Percentiles rank a stretch among this genome's conserved stretches.
Conservation (phyloP, 2,797 vertebrate genomes). For the Heterohyrax brucei region DNA sequence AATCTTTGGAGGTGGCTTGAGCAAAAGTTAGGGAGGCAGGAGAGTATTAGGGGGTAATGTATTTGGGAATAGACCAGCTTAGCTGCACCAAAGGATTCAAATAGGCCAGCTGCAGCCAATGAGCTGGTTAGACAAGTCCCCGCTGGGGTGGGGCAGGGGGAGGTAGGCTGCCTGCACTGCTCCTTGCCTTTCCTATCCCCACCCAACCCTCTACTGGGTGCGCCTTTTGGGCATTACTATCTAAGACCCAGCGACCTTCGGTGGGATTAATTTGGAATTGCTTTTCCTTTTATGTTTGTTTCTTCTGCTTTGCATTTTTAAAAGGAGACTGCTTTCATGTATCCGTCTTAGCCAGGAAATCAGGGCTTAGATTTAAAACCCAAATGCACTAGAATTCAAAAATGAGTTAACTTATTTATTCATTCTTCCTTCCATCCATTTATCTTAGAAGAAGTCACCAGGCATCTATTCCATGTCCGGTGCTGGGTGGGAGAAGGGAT, state of each 20-base stretch:
- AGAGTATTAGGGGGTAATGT: neutral
- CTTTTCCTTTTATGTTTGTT: conserved; percentile 77
- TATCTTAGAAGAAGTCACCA: conserved; percentile 41
- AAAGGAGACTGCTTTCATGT: conserved; percentile 72
- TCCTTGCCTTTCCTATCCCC: neutral
- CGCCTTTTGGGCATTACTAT: conserved; percentile 26
- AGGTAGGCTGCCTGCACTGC: neutral
- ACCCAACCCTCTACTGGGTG: neutral
- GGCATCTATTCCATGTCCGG: neutral
- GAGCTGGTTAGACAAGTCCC: neutral
- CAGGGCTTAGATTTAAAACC: conserved; percentile 70
- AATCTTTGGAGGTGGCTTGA: neutral
- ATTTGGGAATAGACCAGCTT: neutral
- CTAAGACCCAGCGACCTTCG: conserved; percentile 53
- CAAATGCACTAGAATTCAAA: conserved; percentile 57
- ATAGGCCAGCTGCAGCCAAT: neutral
- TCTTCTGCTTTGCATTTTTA: conserved; percentile 75
- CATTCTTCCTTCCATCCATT: neutral
- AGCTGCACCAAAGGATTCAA: neutral
- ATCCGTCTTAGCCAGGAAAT: conserved; percentile 62
- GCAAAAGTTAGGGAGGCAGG: neutral
- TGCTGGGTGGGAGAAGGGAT: neutral
- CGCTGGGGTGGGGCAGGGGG: neutral
- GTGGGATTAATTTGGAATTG: conserved; percentile 71
- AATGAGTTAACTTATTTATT: conserved; percentile 39